These are phyloP conservation scores for Phorcus lineatus DNA, from an alignment of 2,888 invertebrate genomes.

Conservation along the genomic window DNA sequence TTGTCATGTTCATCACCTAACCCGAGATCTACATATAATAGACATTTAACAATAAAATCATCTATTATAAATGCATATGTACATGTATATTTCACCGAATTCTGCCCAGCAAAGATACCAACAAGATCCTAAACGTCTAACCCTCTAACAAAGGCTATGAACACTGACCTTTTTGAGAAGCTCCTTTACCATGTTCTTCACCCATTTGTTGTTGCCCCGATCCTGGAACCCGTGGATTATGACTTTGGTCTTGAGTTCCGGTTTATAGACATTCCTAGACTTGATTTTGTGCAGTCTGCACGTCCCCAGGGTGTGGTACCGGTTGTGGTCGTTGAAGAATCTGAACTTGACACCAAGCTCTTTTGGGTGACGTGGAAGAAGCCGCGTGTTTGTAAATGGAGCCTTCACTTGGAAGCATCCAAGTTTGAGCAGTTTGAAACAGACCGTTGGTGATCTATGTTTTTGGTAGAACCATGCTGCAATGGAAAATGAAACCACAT, in stretches of 20 bases:
- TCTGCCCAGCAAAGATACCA: no score
- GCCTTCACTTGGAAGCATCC: neutral
- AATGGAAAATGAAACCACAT: neutral
- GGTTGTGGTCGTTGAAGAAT: neutral
- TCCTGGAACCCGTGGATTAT: conserved; percentile 36
- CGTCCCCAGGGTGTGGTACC: neutral
- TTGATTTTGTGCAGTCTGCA: neutral
- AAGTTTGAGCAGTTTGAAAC: neutral
- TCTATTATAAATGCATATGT: no score
- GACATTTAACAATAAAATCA: no score
- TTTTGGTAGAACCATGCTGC: neutral
- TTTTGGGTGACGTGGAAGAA: neutral
- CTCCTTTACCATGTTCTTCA: conserved; percentile 20
- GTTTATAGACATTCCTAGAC: neutral
- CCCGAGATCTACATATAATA: no score
- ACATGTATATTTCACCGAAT: no score
- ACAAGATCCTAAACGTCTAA: no score
- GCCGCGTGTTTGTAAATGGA: neutral
- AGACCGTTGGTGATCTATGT: neutral
- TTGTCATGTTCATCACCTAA: no score
- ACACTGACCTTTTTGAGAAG: neutral
- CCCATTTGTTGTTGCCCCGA: conserved; percentile 27
- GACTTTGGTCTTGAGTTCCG: conserved; percentile 21
- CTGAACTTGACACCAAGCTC: conserved; percentile 1
- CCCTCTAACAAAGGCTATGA: no score